phyloP scores from a whole-genome alignment of 92 coral and sea anemone genomes.

The Porites lobata region DNA sequence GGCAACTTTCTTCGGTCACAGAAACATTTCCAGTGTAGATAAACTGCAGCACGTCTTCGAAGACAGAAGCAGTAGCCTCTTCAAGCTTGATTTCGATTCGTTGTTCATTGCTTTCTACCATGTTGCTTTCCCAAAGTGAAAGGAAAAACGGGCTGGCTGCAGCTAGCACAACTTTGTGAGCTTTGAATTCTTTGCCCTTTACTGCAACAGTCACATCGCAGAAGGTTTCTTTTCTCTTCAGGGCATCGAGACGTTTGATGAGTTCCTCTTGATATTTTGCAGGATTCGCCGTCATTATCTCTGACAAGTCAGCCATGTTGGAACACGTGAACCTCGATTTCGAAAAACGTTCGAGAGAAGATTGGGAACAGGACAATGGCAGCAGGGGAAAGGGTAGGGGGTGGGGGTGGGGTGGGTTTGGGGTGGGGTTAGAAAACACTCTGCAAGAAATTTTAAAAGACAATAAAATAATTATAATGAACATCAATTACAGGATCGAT shows the following conservation, averaged over 20 bases:
- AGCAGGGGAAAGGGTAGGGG: too few species aligned
- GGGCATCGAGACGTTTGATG: conserved; percentile 9
- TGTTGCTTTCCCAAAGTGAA: conserved; percentile 53
- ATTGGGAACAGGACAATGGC: too few species aligned
- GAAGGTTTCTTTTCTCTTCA: conserved; percentile 12
- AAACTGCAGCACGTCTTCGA: not conserved
- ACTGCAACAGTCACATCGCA: conserved; percentile 25
- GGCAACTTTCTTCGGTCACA: not conserved
- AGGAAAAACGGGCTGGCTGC: conserved; percentile 75
- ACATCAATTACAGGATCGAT: too few species aligned
- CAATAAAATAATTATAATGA: too few species aligned
- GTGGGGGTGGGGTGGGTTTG: too few species aligned
- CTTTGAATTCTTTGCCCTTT: conserved; percentile 26
- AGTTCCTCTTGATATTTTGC: conserved; percentile 6
- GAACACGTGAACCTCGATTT: too few species aligned
- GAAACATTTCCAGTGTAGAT: conserved; percentile 1
- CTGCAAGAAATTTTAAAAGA: too few species aligned
- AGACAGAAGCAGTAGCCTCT: not conserved
- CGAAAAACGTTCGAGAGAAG: too few species aligned
- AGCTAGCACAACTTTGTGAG: conserved; percentile 69
- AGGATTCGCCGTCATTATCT: conserved; percentile 13
- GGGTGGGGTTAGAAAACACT: too few species aligned
- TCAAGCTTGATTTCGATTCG: not conserved
- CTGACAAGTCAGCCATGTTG: not conserved
- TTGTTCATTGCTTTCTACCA: not conserved